Base-by-base conservation (phyloP, 2,797 vertebrate species). In the Miichthys miiuy region DNA sequence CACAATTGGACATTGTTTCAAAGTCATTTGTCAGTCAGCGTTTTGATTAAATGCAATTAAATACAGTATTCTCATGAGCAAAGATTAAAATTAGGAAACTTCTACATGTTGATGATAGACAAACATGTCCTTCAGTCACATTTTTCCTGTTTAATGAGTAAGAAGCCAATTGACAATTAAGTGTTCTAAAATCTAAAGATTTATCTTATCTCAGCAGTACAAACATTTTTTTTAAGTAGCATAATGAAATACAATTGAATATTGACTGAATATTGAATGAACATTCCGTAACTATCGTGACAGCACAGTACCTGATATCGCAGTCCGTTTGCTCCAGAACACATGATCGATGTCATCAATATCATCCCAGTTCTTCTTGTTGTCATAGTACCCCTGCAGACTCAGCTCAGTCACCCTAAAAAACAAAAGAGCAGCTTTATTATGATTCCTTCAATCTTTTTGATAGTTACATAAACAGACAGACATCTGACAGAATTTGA, bases 371-470 rank as follows among this genome's bases (percentile, higher is more conserved):
- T 4, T 70, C 3, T 73, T 0, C 5, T 47, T 25, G 23, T 1
- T 0, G 0, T 38, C 0, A 42, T 17, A 2, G 14, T 90, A 56
- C 0, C 80, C 82, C 14, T 77, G 87, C 30, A 94, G 74, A 0
- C 73, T 20, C 17, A 92, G 82, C 79, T 91, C 88, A 13, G 23
- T 1, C 34, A 87, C 4, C 18, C 91, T 93, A 27, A 6, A 48
- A 72, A 64, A 77, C 9, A 18, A 64, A 70, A 70, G 0, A 64
- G 1, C 5, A 7, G 44, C 3, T 34, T 44, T 11, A 50, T 48
- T 10, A 48, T 18, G 6, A 18, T 21, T 5, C 47, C 21, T 46
- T 17, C 0, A 55, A 34, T 14, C 0, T 0, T 7, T 61, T 61
- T 38, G 3, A n/a, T 13, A 16, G 10, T 8, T 14, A 20, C 1